Conservation (phyloP, 2,113 vertebrate species). For the Tricholaema leucomelas region DNA sequence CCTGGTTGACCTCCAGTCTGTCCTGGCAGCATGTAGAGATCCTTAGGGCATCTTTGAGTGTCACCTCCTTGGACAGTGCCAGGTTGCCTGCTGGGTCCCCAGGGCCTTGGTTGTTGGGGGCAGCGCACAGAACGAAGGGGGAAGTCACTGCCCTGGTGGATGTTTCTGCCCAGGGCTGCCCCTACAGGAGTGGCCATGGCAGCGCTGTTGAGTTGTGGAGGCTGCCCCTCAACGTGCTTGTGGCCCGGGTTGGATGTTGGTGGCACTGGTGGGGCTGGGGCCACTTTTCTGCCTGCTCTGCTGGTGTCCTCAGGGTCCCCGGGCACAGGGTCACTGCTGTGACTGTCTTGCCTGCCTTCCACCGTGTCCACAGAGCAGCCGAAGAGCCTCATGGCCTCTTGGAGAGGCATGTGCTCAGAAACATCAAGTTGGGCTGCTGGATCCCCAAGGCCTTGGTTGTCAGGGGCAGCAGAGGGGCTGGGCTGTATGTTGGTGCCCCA, state of each 20-base stretch:
- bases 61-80: no score
- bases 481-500: neutral
- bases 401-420: neutral
- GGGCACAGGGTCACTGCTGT: neutral
- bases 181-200: neutral
- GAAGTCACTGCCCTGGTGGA: no score
- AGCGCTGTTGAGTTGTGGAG: neutral
- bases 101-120: no score
- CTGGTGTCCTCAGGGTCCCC: no score
- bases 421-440: neutral
- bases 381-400: neutral
- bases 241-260: neutral
- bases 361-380: neutral
- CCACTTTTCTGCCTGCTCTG: neutral
- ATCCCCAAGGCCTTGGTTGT: neutral
- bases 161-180: no score
- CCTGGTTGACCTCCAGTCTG: no score
- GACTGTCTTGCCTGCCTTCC: neutral
- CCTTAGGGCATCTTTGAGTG: no score
- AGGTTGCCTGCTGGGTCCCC: no score
- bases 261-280: neutral
- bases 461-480: neutral
- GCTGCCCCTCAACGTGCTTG: neutral
- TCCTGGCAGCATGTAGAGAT: no score
- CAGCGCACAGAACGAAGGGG: no score